Base-by-base conservation (phyloP, 2,888 invertebrate species). In the Eubasilissa splendida region DNA sequence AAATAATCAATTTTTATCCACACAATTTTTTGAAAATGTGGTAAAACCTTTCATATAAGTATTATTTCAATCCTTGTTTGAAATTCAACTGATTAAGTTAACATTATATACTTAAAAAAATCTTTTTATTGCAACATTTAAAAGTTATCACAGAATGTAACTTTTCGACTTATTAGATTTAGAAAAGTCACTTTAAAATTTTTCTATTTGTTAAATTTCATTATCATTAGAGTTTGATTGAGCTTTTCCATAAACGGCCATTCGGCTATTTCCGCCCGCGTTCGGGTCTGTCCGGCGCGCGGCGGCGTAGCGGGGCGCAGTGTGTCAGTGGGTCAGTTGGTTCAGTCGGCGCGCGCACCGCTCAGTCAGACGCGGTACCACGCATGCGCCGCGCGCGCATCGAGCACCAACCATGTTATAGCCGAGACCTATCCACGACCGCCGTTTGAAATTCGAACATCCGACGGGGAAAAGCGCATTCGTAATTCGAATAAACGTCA, bases 261-360 rank as follows among this genome's bases (percentile, higher is more conserved):
- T 11, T n/a, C 52, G 68, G 63, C 79, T 73, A 31, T 54, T 42
- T 59, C 75, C 60, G 75, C 52, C 42, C 75, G 68, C 14, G n/a
- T 33, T 52, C 33, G 56, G 33, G 58, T 12, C 54, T 54, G 53
- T 31, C 54, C 31, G 53, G 11, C 12, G 22, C 53, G 14, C 53
- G 53, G 7, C 70, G 50, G 50, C n/a, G 58, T 12, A 50, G 68
- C 59, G 59, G 42, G 70, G 75, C 87, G 88, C 88, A 89, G 87
- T 89, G 88, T 90, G 90, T 90, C 90, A 90, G 87, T 90, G 88
- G 90, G 90, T 90, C 90, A 88, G 81, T 42, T 68, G 54, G 78
- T 54, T n/a, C 50, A n/a, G 53, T 31, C 56, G 14, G 53, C 65
- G 53, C 54, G 71, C 58, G 14, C 56, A 7, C 58, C 68, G 80